phyloP scores from a whole-genome alignment of 2,888 invertebrate species.

The Marronus borbonicus region DNA sequence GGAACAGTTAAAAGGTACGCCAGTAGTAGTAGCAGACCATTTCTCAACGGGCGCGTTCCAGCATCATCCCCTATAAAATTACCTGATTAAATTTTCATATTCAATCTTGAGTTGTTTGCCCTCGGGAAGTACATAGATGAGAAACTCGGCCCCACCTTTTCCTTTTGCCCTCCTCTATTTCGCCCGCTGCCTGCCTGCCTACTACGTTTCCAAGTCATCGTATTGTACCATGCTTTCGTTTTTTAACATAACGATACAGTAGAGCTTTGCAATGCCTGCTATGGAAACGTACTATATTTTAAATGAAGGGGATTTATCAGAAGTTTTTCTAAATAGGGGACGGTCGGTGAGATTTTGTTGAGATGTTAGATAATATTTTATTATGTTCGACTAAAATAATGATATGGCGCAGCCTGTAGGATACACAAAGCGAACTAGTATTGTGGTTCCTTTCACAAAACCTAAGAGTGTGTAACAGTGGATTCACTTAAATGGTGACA shows the following conservation, averaged over 20 bases:
- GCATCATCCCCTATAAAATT: slow-evolving; percentile 77
- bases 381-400: no score
- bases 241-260: background rate
- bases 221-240: background rate
- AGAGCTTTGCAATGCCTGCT: no score
- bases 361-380: no score
- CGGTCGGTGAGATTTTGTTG: no score
- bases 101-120: slow-evolving; percentile 83
- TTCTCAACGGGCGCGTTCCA: slow-evolving; percentile 65
- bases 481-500: no score
- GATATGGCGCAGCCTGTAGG: no score
- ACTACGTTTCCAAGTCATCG: background rate
- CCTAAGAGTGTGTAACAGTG: no score
- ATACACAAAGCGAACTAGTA: no score
- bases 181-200: background rate
- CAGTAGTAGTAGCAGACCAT: slow-evolving; percentile 56
- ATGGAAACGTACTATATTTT: no score
- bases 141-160: slow-evolving; percentile 58
- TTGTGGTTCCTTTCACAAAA: no score
- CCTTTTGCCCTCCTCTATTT: slow-evolving; percentile 31
- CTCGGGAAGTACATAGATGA: slow-evolving; percentile 70
- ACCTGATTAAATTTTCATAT: slow-evolving; percentile 86
- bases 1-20: slow-evolving; percentile 38
- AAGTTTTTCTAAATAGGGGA: no score
- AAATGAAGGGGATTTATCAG: no score